Evolutionary conservation across 2,797 vertebrate species (phyloP).

Genomic region (Cyclura pinguis): DNA sequence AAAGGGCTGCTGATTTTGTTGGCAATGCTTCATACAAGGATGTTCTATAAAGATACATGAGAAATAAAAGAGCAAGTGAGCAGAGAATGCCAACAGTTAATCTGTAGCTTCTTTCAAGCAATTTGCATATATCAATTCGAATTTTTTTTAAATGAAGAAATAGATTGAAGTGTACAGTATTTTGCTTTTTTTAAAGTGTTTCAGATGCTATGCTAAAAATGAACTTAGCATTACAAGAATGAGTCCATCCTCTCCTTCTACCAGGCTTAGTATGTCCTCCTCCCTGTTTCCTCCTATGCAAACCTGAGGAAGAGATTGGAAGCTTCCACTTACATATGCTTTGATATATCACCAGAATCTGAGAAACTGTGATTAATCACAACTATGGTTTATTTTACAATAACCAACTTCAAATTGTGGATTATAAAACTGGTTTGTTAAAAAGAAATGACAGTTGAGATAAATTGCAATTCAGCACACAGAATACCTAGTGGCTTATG

Average conservation of each 20-base stretch:
- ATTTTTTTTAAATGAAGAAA: conserved; percentile 5
- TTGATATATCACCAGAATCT: not conserved
- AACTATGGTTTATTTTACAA: not conserved
- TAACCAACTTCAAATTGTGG: not conserved
- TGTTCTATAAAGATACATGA: not conserved
- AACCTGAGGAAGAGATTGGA: not conserved
- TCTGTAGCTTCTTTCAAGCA: not conserved
- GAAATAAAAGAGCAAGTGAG: not conserved
- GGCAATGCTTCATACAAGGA: not conserved
- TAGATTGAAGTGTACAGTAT: conserved; percentile 16
- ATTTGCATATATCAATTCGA: not conserved
- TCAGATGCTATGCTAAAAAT: not conserved
- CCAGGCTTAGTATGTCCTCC: not conserved
- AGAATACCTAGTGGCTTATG: not conserved
- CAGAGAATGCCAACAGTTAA: not conserved
- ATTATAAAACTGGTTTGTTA: not conserved
- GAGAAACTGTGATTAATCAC: not conserved
- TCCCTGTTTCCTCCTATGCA: not conserved
- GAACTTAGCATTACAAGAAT: not conserved
- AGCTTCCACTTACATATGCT: not conserved
- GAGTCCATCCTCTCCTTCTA: not conserved
- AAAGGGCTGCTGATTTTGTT: not conserved
- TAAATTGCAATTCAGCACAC: not conserved
- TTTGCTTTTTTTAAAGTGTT: not conserved
- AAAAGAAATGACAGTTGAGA: not conserved